A percentile compares a stretch with the other conserved stretches of the same genome.
phyloP scores from a whole-genome alignment of 2,797 vertebrate species.

The Masticophis lateralis region DNA sequence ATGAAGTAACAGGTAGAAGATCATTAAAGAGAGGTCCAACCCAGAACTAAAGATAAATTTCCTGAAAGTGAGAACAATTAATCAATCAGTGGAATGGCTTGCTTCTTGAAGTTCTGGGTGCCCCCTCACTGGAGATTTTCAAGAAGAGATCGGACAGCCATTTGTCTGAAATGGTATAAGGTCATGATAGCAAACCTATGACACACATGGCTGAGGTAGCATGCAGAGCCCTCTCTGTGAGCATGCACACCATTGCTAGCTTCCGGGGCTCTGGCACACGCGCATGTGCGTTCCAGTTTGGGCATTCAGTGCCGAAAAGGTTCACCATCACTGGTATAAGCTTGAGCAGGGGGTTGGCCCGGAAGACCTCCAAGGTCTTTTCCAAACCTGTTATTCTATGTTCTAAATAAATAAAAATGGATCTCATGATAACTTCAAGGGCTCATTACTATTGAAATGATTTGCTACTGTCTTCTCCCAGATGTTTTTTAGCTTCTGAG shows the following conservation, averaged over 20 bases:
- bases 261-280: too few species aligned
- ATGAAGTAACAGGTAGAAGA: neutral
- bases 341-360: too few species aligned
- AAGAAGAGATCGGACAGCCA: neutral
- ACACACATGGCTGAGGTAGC: too few species aligned
- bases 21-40: neutral
- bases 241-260: too few species aligned
- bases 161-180: neutral
- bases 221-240: too few species aligned
- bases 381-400: neutral
- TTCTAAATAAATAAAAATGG: neutral
- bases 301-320: too few species aligned
- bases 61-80: neutral
- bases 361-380: too few species aligned
- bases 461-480: neutral
- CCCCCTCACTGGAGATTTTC: neutral
- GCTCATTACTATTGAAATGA: neutral
- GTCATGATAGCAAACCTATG: too few species aligned
- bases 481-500: neutral
- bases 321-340: too few species aligned
- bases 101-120: neutral
- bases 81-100: neutral
- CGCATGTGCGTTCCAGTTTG: too few species aligned
- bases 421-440: neutral
- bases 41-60: neutral